Evolutionary conservation across 2,888 invertebrate species (phyloP), one percentile per base, ranked within the genome.

Genomic region (Biston stratarius): DNA sequence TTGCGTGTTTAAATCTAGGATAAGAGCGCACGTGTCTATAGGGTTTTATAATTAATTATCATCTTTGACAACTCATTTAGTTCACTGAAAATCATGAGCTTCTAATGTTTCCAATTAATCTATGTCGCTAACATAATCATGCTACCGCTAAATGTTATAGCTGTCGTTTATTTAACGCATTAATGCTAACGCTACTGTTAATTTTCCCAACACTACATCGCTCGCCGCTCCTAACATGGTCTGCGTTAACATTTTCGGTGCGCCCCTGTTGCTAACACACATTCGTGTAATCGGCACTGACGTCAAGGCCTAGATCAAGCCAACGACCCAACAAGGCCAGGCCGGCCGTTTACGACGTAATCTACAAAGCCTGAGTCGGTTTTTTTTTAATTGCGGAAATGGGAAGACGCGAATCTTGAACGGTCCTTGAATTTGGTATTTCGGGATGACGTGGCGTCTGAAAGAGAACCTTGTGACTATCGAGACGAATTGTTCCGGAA

Each of bases 241-340:
- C 62, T 57, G 65, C 38, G 56, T 60, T 48, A 68, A 65, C 57
- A 44, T 61, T 69, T 64, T 67, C 61, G 65, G 58, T 74, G 73
- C 75, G 73, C 75, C 74, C 73, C 71, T 69, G 78, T 80, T 79
- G 74, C 79, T 77, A 79, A 76, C 74, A 74, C 73, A 73, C 71
- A 74, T 70, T 77, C 69, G 71, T 64, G 69, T 72, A 71, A 71
- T 74, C 73, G 69, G 64, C 57, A 59, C 74, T 87, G 85, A 88
- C 87, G 86, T 86, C 82, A 85, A 82, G 80, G 82, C 83, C 82
- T 87, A 88, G 84, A 83, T 79, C 79, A 81, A 77, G 89, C 72
- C 85, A 88, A 86, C 82, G 89, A 89, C 88, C 90, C 77, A 74
- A 61, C 89, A 85, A 90, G 90, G 89, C 86, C 86, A 86, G 82